Conservation (phyloP, 2,888 invertebrate genomes). For the Caradrina clavipalpis region DNA sequence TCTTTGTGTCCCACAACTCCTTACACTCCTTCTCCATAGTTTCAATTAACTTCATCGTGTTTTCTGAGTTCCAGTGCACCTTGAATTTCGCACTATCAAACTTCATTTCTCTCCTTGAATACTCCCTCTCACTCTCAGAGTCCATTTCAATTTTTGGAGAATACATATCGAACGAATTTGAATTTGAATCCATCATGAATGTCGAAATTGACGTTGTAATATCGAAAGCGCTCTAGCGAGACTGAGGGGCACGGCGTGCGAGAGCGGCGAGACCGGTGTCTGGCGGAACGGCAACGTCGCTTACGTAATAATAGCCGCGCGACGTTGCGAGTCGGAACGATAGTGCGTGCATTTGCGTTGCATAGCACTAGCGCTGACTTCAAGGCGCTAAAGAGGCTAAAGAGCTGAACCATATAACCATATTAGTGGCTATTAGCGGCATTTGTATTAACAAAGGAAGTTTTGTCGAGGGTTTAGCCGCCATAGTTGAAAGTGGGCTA, state of each 20-base stretch:
- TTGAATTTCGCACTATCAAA: conserved; percentile 45
- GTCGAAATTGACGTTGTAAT: conserved; percentile 74
- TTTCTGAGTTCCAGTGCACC: conserved; percentile 80
- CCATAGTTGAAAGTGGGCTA: conserved; percentile 55
- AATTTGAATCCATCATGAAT: conserved; percentile 81
- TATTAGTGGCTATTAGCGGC: conserved; percentile 79
- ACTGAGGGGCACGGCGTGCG: conserved; percentile 78
- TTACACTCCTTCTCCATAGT: conserved; percentile 81
- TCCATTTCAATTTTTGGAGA: conserved; percentile 82
- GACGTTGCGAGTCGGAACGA: conserved; percentile 70
- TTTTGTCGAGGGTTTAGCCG: conserved; percentile 59
- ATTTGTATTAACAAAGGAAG: conserved; percentile 73
- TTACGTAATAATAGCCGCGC: conserved; percentile 66
- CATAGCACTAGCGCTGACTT: conserved; percentile 68
- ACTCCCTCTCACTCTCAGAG: conserved; percentile 73
- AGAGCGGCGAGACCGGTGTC: conserved; percentile 84
- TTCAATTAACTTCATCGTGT: conserved; percentile 81
- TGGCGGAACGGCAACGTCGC: conserved; percentile 82
- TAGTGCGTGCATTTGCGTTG: conserved; percentile 65
- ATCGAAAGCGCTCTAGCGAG: conserved; percentile 86
- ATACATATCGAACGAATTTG: conserved; percentile 78
- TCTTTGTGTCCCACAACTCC: conserved; percentile 83
- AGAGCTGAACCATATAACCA: conserved; percentile 72
- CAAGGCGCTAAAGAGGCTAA: conserved; percentile 74
- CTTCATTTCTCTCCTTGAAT: conserved; percentile 51